phyloP scores from a whole-genome alignment of 2,888 invertebrate species.

The Limnephilus auricula region DNA sequence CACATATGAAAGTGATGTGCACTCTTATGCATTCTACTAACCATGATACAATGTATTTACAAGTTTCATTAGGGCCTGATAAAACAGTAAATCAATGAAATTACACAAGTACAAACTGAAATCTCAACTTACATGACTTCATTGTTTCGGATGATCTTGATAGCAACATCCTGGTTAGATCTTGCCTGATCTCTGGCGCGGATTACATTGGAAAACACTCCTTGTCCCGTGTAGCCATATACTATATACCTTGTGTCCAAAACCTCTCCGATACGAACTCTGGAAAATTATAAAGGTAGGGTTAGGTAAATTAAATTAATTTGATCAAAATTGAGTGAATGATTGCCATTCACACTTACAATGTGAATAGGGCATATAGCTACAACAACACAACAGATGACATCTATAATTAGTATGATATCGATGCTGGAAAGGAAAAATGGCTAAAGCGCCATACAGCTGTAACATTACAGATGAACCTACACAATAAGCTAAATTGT shows the following conservation, averaged over 20 bases:
- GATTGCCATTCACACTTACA: not conserved
- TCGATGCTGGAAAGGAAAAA: no score
- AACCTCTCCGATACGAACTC: conserved; percentile 96
- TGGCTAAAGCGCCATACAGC: no score
- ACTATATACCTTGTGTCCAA: conserved; percentile 95
- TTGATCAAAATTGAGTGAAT: not conserved
- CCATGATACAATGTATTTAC: no score
- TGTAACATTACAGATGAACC: no score
- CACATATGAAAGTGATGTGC: no score
- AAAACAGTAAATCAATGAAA: not conserved
- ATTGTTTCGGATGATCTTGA: conserved; percentile 99
- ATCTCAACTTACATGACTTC: conserved; percentile 91
- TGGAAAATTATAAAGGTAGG: conserved; percentile 67
- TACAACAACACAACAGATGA: not conserved
- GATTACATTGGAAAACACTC: conserved; percentile 98
- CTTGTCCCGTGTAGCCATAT: conserved; percentile 98
- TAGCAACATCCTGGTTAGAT: conserved; percentile 93
- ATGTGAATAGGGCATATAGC: not conserved
- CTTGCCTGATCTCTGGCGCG: conserved; percentile 94
- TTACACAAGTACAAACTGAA: not conserved
- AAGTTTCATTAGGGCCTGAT: not conserved
- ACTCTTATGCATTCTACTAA: no score
- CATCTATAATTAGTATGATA: not conserved
- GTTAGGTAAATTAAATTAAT: not conserved
- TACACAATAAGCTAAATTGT: no score